Conservation (phyloP, 1,140 invertebrate genomes). For the Conus betulinus region DNA sequence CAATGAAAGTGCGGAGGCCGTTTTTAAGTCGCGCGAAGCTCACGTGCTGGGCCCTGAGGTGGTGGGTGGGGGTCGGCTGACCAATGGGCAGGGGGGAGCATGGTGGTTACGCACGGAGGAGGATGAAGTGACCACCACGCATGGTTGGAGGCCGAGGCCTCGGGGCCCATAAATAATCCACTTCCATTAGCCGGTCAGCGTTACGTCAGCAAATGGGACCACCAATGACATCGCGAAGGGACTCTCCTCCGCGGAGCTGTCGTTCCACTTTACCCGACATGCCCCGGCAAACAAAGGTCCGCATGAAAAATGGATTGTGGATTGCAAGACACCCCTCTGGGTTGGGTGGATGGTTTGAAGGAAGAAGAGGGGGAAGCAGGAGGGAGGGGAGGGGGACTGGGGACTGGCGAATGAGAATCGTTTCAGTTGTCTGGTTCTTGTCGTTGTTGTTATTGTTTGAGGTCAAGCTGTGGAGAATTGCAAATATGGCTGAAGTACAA, state of each 20-base stretch:
- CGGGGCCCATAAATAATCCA: conserved; percentile 8
- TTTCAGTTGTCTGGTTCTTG: neutral
- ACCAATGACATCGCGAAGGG: neutral
- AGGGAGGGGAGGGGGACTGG: neutral
- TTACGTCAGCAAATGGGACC: conserved; percentile 27
- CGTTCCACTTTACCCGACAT: neutral
- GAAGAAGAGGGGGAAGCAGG: neutral
- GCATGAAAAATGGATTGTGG: conserved; percentile 31
- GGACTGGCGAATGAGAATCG: neutral
- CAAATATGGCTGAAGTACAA: neutral
- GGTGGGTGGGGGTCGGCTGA: neutral
- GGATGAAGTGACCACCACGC: neutral
- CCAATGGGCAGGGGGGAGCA: neutral
- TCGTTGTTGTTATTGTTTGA: neutral
- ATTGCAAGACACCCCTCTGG: neutral
- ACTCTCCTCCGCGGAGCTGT: neutral
- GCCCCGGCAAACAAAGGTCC: conserved; percentile 20
- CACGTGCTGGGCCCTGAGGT: too few species aligned
- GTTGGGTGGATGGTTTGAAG: neutral
- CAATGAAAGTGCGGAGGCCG: too few species aligned
- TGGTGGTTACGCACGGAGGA: neutral
- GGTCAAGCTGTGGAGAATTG: neutral
- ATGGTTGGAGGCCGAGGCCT: neutral
- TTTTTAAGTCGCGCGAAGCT: too few species aligned
- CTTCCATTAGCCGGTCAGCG: conserved; percentile 6